phyloP scores from a whole-genome alignment of 2,888 invertebrate species.

The Parasteatoda lunata region DNA sequence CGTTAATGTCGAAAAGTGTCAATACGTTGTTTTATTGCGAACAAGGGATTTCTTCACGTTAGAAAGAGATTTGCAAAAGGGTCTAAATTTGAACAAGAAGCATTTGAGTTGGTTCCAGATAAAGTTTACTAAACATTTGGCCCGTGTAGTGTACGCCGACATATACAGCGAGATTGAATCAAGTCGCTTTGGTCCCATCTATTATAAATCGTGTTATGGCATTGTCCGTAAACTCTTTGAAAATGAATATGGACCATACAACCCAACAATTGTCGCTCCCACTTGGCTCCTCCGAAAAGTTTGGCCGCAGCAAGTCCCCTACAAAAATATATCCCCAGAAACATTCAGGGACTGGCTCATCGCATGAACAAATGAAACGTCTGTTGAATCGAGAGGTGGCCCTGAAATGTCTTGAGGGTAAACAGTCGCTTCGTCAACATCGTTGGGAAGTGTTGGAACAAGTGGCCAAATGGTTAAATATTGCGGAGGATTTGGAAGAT shows the following conservation, averaged over 20 bases:
- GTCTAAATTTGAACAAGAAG: conserved; percentile 7
- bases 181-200: not conserved
- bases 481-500: not conserved
- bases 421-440: not conserved
- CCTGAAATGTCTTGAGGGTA: not conserved
- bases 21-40: conserved; percentile 1
- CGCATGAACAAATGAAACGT: not conserved
- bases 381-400: too few relatives aligned
- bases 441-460: not conserved
- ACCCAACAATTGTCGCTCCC: not conserved
- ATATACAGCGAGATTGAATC: conserved; percentile 4
- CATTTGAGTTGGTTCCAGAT: conserved; percentile 11
- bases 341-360: not conserved
- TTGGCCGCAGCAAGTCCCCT: not conserved
- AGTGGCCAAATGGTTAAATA: conserved; percentile 1
- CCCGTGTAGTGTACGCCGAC: not conserved
- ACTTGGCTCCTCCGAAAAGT: not conserved
- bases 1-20: not conserved
- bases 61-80: not conserved
- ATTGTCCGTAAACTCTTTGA: not conserved
- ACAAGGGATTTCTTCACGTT: not conserved
- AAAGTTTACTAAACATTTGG: conserved; percentile 1
- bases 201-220: not conserved
- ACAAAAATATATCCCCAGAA: not conserved
- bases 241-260: not conserved